Conservation (phyloP, 1,140 invertebrate genomes). For the Calycopis cecrops region DNA sequence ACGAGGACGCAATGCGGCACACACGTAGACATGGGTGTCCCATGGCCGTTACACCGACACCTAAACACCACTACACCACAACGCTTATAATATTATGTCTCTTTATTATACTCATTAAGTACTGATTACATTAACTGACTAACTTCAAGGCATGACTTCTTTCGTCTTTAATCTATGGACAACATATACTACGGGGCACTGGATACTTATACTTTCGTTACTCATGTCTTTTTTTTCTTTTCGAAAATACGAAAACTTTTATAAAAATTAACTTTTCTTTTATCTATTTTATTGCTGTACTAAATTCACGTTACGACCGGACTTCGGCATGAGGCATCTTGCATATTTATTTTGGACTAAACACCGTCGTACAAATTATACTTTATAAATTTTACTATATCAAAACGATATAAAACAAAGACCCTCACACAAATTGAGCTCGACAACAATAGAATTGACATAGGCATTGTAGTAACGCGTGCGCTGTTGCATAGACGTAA, state of each 20-base stretch:
- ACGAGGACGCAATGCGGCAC: background rate
- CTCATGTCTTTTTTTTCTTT: constrained; percentile 41
- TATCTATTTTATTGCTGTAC: constrained; percentile 63
- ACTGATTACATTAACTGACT: constrained; percentile 69
- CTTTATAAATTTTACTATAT: constrained; percentile 36
- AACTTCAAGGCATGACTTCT: constrained; percentile 69
- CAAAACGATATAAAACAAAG: constrained; percentile 51
- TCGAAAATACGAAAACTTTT: constrained; percentile 61
- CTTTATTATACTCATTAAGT: constrained; percentile 62
- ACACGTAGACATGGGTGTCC: constrained; percentile 6
- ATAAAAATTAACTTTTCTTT: constrained; percentile 59
- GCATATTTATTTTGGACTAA: constrained; percentile 16
- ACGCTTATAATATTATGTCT: constrained; percentile 55
- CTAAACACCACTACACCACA: constrained; percentile 55
- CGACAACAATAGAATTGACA: constrained; percentile 69
- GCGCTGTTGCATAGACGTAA: constrained; percentile 51
- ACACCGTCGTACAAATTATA: constrained; percentile 6
- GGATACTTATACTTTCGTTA: constrained; percentile 64
- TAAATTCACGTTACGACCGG: constrained; percentile 64
- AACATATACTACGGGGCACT: constrained; percentile 69
- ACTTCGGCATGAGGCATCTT: constrained; percentile 15
- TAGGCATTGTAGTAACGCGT: constrained; percentile 33
- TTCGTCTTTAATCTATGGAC: constrained; percentile 67
- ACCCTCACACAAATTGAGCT: constrained; percentile 65
- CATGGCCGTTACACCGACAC: constrained; percentile 25